Evolutionary conservation across 2,113 vertebrate species (phyloP).

Genomic region (Conger conger): DNA sequence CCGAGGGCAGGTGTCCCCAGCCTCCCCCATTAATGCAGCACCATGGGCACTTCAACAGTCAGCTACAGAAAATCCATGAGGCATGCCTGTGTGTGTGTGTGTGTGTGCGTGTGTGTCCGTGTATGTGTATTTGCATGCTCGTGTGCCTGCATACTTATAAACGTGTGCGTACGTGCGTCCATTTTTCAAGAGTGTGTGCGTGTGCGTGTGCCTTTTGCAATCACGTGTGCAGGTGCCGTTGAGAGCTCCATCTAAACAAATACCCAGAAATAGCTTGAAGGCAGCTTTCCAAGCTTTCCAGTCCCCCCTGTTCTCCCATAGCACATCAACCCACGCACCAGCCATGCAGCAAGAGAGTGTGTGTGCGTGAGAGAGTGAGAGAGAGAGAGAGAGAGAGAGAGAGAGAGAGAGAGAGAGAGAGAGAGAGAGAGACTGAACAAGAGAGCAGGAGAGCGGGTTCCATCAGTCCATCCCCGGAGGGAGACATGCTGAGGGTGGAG

Average conservation of each 20-base stretch:
- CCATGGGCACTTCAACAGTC: neutral
- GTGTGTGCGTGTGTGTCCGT: neutral
- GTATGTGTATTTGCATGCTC: neutral
- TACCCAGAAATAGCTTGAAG: neutral
- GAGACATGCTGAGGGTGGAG: neutral
- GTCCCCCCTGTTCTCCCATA: neutral
- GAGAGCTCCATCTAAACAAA: neutral
- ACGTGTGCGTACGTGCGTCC: neutral
- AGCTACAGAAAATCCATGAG: neutral
- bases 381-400: neutral
- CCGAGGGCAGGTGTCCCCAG: too few species aligned
- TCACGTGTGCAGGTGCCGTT: neutral
- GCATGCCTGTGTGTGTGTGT: neutral
- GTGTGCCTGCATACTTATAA: too few species aligned
- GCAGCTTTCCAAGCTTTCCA: neutral
- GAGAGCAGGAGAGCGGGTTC: neutral
- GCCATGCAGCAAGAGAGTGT: neutral
- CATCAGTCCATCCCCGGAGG: too few species aligned
- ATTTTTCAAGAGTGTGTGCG: neutral
- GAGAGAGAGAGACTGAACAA: neutral
- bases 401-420: neutral
- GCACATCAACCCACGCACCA: neutral
- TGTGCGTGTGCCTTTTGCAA: neutral
- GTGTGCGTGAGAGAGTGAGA: neutral
- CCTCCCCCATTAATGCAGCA: neutral